Base-by-base conservation (phyloP, 2,113 vertebrate species). In the Platanista minor region DNA sequence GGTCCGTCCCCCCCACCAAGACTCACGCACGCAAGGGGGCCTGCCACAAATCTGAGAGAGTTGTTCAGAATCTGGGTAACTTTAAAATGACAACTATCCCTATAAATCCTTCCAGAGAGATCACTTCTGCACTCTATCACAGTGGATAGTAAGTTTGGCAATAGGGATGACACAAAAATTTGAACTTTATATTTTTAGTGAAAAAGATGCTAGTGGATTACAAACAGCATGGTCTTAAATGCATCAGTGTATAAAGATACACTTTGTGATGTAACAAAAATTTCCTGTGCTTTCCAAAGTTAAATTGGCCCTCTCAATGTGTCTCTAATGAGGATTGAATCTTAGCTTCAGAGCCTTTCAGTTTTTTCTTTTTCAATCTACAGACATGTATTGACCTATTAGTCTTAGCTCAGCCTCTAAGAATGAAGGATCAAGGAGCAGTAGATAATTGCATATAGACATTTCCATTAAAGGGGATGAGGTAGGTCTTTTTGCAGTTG, bases 391-490 rank as follows among this genome's bases (percentile, higher is more conserved):
- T 90, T 95, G 96, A 96, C 87, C 94, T 54, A 89, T 93, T 92
- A 94, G 91, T 96, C 90, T 96, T 91, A 61, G 25, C 94, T 95
- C 13, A 62, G 49, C 83, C 33, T 84, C 85, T 92, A 84, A 93
- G 80, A 97, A 97, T 96, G 90, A 93, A 96, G 96, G 91, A 97
- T 91, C 81, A 96, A 94, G 89, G 74, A 93, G 36, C 25, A 39
- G n/a, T 31, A 93, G 80, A 92, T 95, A 97, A 98, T 92, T 96
- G 52, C 83, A 77, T 95, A 96, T 95, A 95, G 96, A 95, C 90
- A 80, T 96, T 90, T 81, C 96, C 96, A 97, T 97, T 97, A 94
- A 57, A 94, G 39, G 62, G 15, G 57, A 66, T 43, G 36, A 46
- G 25, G 43, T n/a, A 84, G 29, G 67, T 89, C 59, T 96, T 91